Evolutionary conservation across 2,113 vertebrate species (phyloP), one percentile per base, ranked within the genome.

Genomic region (Corythoichthys intestinalis): DNA sequence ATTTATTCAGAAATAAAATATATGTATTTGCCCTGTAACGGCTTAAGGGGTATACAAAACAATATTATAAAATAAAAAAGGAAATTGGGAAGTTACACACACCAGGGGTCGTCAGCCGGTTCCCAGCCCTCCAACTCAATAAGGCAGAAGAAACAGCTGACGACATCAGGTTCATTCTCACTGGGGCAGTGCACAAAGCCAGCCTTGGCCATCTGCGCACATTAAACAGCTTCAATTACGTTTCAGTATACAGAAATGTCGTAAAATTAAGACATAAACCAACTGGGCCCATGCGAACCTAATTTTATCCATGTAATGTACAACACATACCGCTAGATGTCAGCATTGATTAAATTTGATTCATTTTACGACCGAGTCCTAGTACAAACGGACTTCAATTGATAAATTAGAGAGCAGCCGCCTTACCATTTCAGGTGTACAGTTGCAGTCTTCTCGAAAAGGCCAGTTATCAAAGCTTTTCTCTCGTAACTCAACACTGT

Each of bases 141-240:
- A 73, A 96, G 85, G 83, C 94, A 95, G 74, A 92, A 95, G 85
- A 94, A 93, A 76, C 92, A 93, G 68, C 92, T 92, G 11, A 73
- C 89, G 17, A 93, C 89, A 8, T 93, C 93, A 7, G 92, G 91
- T 72, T 88, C 89, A 49, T 88, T 89, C 78, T 81, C 79, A 71
- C 70, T 85, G 0, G 92, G 89, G 46, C 91, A 91, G 79, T 94
- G 92, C 62, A 94, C 74, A 66, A 94, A 94, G 4, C 92, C 91
- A 0, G 91, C 92, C 54, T 79, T 91, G 52, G 91, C 92, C 93
- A 95, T 95, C 93, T 94, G 83, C 65, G 76, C 49, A 59, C 37
- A 50, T 41, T 10, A 65, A 61, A 53, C n/a, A 54, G 28, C 20
- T 61, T 53, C 2, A 65, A 1, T 35, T 14, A 13, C 6, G 47